phyloP scores from a whole-genome alignment of 1,140 invertebrate species.

The Drosophila subpulchrella region DNA sequence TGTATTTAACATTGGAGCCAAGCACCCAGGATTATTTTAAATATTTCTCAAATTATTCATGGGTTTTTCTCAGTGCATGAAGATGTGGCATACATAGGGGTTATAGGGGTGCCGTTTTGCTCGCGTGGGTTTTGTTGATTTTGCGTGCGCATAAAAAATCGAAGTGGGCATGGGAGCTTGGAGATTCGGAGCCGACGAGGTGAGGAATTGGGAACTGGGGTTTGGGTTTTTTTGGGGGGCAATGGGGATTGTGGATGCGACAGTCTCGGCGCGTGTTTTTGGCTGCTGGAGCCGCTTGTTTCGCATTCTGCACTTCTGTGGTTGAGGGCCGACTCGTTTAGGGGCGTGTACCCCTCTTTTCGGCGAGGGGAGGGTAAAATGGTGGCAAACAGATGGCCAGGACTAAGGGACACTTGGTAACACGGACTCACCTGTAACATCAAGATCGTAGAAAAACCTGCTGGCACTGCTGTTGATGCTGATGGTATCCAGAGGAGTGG shows the following conservation, averaged over 20 bases:
- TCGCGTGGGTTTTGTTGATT: constrained; percentile 69
- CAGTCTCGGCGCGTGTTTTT: constrained; percentile 44
- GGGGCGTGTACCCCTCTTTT: constrained; percentile 63
- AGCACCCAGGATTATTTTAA: not conserved
- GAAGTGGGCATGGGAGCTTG: constrained; percentile 25
- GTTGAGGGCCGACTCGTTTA: constrained; percentile 71
- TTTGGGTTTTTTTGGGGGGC: not conserved
- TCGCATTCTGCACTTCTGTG: constrained; percentile 71
- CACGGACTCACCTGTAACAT: constrained; percentile 58
- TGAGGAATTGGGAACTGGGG: too few species aligned
- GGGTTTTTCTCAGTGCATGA: constrained; percentile 7
- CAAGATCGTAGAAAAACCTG: constrained; percentile 66
- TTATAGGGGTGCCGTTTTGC: constrained; percentile 25
- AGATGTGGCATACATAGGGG: constrained; percentile 10
- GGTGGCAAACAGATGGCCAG: not conserved
- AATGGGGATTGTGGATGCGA: constrained; percentile 24
- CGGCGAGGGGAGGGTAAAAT: not conserved
- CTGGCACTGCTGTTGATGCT: constrained; percentile 76
- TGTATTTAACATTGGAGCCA: not conserved
- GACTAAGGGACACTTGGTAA: not conserved
- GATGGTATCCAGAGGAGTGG: constrained; percentile 63
- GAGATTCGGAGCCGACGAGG: constrained; percentile 8
- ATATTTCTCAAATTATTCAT: not conserved
- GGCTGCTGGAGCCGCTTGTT: constrained; percentile 63
- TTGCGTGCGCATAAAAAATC: constrained; percentile 64